Percentiles rank a stretch among this genome's conserved stretches.
phyloP scores from a whole-genome alignment of 1,140 invertebrate genomes.

The Atopsyche davidsoni region DNA sequence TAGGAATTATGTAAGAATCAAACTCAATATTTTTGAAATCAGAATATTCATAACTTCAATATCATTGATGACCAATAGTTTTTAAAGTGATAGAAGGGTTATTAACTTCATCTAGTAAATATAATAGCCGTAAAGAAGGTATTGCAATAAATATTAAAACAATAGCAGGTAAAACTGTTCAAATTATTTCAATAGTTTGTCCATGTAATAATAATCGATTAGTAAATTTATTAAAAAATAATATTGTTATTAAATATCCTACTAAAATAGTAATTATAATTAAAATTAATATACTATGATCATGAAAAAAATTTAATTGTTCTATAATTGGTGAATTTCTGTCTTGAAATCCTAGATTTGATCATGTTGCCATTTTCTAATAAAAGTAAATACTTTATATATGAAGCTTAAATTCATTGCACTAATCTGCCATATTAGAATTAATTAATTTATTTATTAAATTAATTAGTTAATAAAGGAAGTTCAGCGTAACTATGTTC shows the following conservation, averaged over 20 bases:
- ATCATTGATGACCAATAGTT: constrained; percentile 56
- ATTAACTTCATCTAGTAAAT: constrained; percentile 52
- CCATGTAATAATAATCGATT: constrained; percentile 48
- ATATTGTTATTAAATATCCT: constrained; percentile 49
- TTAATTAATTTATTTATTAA: no score
- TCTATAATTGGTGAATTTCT: constrained; percentile 52
- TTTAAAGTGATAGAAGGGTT: constrained; percentile 23
- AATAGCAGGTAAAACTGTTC: constrained; percentile 55
- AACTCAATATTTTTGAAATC: constrained; percentile 56
- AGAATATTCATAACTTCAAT: constrained; percentile 62
- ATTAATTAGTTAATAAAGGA: constrained; percentile 37
- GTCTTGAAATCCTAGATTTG: constrained; percentile 50
- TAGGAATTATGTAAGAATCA: constrained; percentile 57
- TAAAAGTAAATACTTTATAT: constrained; percentile 51
- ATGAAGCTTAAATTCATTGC: constrained; percentile 53
- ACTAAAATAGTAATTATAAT: constrained; percentile 54
- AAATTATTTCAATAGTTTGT: constrained; percentile 57
- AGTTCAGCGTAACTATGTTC: constrained; percentile 43
- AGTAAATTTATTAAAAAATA: constrained; percentile 47
- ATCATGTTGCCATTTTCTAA: constrained; percentile 50
- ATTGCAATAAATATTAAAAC: constrained; percentile 58
- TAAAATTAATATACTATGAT: constrained; percentile 52
- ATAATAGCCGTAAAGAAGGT: constrained; percentile 54
- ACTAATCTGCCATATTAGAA: constrained; percentile 52
- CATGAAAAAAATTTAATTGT: constrained; percentile 56